Base-by-base conservation (phyloP, 2,113 vertebrate species). In the Muntiacus reevesi region DNA sequence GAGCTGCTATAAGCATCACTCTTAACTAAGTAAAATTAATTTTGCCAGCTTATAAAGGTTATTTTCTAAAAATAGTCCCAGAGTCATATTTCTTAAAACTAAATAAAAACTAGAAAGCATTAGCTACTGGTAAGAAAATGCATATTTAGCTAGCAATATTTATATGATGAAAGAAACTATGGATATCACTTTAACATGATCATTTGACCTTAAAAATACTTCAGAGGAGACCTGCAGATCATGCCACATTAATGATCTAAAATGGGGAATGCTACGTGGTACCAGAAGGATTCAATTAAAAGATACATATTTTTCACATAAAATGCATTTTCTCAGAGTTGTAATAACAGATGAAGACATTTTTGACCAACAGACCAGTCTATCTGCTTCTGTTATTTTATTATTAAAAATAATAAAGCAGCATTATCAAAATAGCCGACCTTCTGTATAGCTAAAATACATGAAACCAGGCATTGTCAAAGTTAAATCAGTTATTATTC, bases 41-140 rank as follows among this genome's bases (percentile, higher is more conserved):
- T 90, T 83, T 84, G 15, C 81, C 30, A 92, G 13, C 6, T 92
- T 82, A 92, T 19, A 82, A 40, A 87, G 27, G 13, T 60, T 85
- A 89, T 84, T 92, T 95, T 84, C 59, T 95, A 87, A 95, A 96
- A 97, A 90, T 2, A 96, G 40, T 87, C 52, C 47, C 74, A 89
- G 15, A 27, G 52, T 87, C 33, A 12, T 88, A 30, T 81, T 82
- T 92, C 43, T 52, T 27, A 6, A 33, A 88, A 96, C 95, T 92
- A 90, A 76, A 67, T 28, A 84, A 86, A 96, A 86, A 79, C 52
- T 27, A 90, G 50, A 87, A 90, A 47, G 13, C 36, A 81, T 76
- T 36, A 52, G 40, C 45, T 89, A 76, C 33, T 81, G 74, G 21
- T 62, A 60, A 21, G 90, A 94, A 97, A 91, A 78, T 7, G 47